Evolutionary conservation across 2,888 invertebrate species (phyloP).

Genomic region (Drosophila buzzatii): DNA sequence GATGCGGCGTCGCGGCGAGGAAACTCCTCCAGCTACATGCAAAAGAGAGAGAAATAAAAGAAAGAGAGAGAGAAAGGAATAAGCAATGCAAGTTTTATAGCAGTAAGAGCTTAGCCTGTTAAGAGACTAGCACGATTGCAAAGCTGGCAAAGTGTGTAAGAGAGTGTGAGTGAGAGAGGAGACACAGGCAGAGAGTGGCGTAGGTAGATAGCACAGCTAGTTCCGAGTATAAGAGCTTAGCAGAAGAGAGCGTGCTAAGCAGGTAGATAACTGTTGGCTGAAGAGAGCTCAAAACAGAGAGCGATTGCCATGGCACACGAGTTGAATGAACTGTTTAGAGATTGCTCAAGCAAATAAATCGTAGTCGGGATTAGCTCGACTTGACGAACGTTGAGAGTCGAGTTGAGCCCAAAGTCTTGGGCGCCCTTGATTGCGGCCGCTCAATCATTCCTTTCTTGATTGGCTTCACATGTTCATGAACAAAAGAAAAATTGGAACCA

Average conservation of each 20-base stretch:
- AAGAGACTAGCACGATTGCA: background rate
- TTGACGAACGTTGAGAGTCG: background rate
- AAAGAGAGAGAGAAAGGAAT: slow-evolving; percentile 1
- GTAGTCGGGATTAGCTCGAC: background rate
- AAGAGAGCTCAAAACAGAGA: background rate
- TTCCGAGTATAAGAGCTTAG: background rate
- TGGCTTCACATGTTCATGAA: background rate
- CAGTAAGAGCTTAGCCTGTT: background rate
- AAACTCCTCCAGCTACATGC: slow-evolving; percentile 80
- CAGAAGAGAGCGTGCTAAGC: background rate
- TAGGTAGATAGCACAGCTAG: background rate
- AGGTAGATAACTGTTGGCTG: background rate
- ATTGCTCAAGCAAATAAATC: background rate
- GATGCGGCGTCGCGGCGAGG: slow-evolving; percentile 82
- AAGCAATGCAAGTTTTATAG: background rate
- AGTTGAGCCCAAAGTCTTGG: background rate
- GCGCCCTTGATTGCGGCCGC: background rate
- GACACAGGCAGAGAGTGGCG: background rate
- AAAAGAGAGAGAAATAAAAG: slow-evolving; percentile 2
- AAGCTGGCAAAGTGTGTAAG: background rate
- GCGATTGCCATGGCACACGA: background rate
- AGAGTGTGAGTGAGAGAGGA: background rate
- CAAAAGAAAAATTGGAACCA: background rate
- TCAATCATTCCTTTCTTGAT: background rate
- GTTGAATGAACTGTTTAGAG: slow-evolving; percentile 5